phyloP scores from a whole-genome alignment of 2,113 vertebrate species.

The Conger conger region DNA sequence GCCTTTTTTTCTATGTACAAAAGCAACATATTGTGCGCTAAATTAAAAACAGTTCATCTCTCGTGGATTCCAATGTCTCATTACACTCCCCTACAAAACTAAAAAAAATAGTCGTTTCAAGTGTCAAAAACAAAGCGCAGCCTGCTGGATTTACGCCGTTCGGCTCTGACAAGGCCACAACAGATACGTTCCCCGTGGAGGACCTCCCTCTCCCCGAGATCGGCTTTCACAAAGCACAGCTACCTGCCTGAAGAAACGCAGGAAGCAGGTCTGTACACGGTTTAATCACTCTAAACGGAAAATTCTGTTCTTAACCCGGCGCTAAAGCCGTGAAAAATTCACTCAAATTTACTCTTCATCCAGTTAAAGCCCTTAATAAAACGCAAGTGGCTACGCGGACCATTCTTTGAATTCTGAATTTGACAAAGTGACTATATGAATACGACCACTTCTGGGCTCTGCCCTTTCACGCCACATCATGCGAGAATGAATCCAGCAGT shows the following conservation, averaged over 20 bases:
- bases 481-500: not conserved
- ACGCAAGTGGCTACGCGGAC: too few species aligned
- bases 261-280: not conserved
- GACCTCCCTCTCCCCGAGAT: not conserved
- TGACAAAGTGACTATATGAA: not conserved
- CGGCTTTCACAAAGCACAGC: not conserved
- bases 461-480: not conserved
- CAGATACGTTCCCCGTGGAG: not conserved
- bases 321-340: not conserved
- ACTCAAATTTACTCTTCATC: too few species aligned
- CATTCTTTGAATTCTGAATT: too few species aligned
- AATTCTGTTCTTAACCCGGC: not conserved
- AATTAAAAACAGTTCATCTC: constrained; percentile 30
- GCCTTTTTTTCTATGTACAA: not conserved
- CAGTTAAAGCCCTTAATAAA: too few species aligned
- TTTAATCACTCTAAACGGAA: not conserved
- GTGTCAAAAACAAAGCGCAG: constrained; percentile 10
- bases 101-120: not conserved
- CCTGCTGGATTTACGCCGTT: not conserved
- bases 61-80: not conserved
- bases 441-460: not conserved
- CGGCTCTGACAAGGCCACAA: not conserved
- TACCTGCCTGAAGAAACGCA: not conserved
- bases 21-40: constrained; percentile 9
- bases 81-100: not conserved